Percentiles rank a stretch among this genome's conserved stretches.
These are phyloP conservation scores for Rotaria socialis DNA, from an alignment of 2,888 invertebrate species.

Conservation along the genomic window DNA sequence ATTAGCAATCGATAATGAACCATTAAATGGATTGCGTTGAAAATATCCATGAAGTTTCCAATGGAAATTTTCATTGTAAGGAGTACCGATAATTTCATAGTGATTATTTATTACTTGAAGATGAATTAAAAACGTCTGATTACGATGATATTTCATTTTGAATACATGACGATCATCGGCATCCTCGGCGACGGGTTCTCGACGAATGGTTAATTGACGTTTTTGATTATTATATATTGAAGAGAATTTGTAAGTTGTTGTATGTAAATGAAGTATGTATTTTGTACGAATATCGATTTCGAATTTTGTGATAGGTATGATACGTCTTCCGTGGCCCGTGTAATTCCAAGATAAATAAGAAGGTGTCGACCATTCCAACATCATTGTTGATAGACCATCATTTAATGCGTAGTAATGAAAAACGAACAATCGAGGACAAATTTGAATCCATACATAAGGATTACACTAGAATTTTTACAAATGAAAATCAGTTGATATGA, in stretches of 20 bases:
- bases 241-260: not conserved
- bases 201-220: not conserved
- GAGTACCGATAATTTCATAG: not conserved
- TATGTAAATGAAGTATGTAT: not conserved
- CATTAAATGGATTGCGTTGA: not conserved
- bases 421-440: not conserved
- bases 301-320: not conserved
- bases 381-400: not conserved
- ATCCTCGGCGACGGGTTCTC: not conserved
- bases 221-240: not conserved
- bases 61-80: not conserved
- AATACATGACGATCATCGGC: not conserved
- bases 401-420: not conserved
- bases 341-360: constrained; percentile 24
- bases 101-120: constrained; percentile 12
- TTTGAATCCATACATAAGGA: constrained; percentile 12
- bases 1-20: not conserved
- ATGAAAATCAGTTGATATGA: too few species aligned
- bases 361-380: not conserved
- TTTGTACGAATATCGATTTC: not conserved
- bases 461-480: not conserved
- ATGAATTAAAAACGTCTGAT: not conserved
- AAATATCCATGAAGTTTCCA: constrained; percentile 15
- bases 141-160: not conserved
- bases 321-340: not conserved